Conservation (phyloP, 2,888 invertebrate species). For the Phengaris arion region DNA sequence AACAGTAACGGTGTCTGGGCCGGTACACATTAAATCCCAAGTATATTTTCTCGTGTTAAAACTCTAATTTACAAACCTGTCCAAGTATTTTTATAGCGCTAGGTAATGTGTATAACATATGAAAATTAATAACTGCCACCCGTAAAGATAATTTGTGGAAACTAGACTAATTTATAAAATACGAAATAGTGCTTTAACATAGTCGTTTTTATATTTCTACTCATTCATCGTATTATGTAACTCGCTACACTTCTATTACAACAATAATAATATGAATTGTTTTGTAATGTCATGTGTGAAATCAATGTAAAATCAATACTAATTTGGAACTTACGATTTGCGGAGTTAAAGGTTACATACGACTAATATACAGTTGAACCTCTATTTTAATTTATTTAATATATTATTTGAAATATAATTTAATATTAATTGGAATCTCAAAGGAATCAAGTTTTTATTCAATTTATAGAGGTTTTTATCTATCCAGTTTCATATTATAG, state of each 20-base stretch:
- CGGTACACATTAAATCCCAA: conserved; percentile 6
- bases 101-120: conserved; percentile 19
- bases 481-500: too few relatives aligned
- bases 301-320: neutral
- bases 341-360: too few relatives aligned
- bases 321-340: too few relatives aligned
- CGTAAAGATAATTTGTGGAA: conserved; percentile 17
- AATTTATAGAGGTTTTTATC: too few relatives aligned
- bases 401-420: too few relatives aligned
- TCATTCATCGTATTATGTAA: neutral
- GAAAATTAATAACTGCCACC: conserved; percentile 23
- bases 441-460: too few relatives aligned
- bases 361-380: too few relatives aligned
- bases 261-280: neutral
- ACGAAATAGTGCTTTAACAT: conserved; percentile 1
- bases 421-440: too few relatives aligned
- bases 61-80: conserved; percentile 22
- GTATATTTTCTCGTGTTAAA: conserved; percentile 6
- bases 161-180: conserved; percentile 5
- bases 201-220: neutral
- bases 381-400: too few relatives aligned
- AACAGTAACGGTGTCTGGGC: conserved; percentile 18
- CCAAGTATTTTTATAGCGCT: conserved; percentile 16
- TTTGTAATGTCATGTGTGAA: neutral
- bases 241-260: neutral